phyloP scores from a whole-genome alignment of 2,888 invertebrate genomes.

The Drosophila infuscata region DNA sequence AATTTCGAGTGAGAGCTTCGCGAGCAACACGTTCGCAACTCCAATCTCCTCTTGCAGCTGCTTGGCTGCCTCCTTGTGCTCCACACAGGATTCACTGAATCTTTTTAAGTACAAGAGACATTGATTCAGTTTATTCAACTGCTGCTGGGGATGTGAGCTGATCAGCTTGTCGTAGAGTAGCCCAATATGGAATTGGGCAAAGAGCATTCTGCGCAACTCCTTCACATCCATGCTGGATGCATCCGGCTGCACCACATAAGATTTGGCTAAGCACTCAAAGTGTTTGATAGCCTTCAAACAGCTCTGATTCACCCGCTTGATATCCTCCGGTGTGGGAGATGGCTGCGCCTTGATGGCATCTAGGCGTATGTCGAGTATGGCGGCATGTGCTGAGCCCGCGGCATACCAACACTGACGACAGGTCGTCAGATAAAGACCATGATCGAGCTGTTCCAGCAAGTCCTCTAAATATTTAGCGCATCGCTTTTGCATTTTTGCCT shows the following conservation, averaged over 20 bases:
- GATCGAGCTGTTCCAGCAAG: slow-evolving; percentile 92
- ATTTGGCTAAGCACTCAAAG: slow-evolving; percentile 90
- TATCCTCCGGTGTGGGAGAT: slow-evolving; percentile 88
- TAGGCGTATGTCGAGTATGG: slow-evolving; percentile 94
- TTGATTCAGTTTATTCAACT: slow-evolving; percentile 88
- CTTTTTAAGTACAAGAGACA: slow-evolving; percentile 90
- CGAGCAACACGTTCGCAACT: slow-evolving; percentile 93
- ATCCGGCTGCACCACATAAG: slow-evolving; percentile 87
- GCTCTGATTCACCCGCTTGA: slow-evolving; percentile 92
- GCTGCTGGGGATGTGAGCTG: slow-evolving; percentile 88
- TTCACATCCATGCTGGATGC: slow-evolving; percentile 88
- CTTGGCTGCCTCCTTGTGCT: slow-evolving; percentile 88
- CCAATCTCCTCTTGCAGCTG: slow-evolving; percentile 90
- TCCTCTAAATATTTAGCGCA: slow-evolving; percentile 93
- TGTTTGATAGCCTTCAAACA: slow-evolving; percentile 91
- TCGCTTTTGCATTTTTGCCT: slow-evolving; percentile 96
- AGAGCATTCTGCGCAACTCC: slow-evolving; percentile 88
- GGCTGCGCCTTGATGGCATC: slow-evolving; percentile 87
- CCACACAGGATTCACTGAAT: slow-evolving; percentile 91
- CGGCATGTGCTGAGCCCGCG: slow-evolving; percentile 91
- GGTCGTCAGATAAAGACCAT: slow-evolving; percentile 92
- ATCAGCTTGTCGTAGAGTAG: slow-evolving; percentile 91
- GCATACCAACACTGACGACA: slow-evolving; percentile 95
- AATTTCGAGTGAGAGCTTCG: slow-evolving; percentile 91
- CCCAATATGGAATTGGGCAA: slow-evolving; percentile 92